A percentile compares a stretch with the other conserved stretches of the same genome.
Evolutionary conservation across 2,797 vertebrate genomes (phyloP).

Genomic region (Acipenser ruthenus): DNA sequence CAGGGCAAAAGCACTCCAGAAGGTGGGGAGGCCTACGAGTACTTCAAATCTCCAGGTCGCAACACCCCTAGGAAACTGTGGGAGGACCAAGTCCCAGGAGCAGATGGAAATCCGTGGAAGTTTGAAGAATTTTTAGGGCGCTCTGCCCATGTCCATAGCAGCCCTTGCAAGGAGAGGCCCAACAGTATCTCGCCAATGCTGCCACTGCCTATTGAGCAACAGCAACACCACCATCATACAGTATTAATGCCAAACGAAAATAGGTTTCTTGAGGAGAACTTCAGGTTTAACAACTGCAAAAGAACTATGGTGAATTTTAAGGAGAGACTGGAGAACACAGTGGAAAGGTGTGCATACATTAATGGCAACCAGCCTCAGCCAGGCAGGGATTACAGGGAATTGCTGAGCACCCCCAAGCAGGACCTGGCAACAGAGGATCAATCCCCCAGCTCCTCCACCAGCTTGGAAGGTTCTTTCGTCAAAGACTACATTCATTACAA

Average conservation of each 20-base stretch:
- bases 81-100: conserved; percentile 74
- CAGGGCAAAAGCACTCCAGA: conserved; percentile 65
- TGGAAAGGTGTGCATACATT: conserved; percentile 81
- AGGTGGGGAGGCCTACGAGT: conserved; percentile 59
- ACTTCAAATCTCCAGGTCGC: conserved; percentile 72
- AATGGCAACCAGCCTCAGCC: conserved; percentile 71
- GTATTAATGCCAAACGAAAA: conserved; percentile 65
- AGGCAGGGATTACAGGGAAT: conserved; percentile 71
- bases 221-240: background rate
- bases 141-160: conserved; percentile 74
- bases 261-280: conserved; percentile 66
- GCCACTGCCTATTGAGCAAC: conserved; percentile 38
- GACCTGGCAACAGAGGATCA: conserved; percentile 86
- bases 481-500: conserved; percentile 96
- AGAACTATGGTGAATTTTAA: conserved; percentile 80
- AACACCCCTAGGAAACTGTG: conserved; percentile 78
- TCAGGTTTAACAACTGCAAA: conserved; percentile 83
- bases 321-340: conserved; percentile 83
- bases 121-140: conserved; percentile 90
- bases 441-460: conserved; percentile 92
- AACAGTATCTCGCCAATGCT: conserved; percentile 66
- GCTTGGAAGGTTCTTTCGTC: conserved; percentile 86
- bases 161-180: conserved; percentile 74
- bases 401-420: conserved; percentile 73
- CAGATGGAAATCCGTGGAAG: conserved; percentile 67